Evolutionary conservation across 2,797 vertebrate genomes (phyloP).

Genomic region (Phoxinus dragarum): DNA sequence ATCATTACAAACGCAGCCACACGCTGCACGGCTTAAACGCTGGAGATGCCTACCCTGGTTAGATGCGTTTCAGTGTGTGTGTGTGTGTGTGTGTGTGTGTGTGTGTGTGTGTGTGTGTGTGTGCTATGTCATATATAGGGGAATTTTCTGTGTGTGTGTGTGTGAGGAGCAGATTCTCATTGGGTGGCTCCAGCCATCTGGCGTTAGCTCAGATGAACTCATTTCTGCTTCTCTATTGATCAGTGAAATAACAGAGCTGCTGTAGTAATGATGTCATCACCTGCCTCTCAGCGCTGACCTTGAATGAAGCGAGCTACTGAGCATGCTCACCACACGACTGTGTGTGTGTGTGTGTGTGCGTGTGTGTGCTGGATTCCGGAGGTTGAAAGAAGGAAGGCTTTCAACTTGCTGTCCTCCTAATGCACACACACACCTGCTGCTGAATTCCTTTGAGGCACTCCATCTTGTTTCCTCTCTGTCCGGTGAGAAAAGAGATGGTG

Average conservation of each 20-base stretch:
- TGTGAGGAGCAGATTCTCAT: conserved; percentile 31
- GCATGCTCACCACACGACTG: conserved; percentile 20
- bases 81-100: conserved; percentile 12
- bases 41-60: not conserved
- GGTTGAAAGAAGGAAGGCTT: conserved; percentile 29
- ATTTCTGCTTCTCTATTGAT: conserved; percentile 80
- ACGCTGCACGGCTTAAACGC: conserved; percentile 10
- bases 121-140: conserved; percentile 26
- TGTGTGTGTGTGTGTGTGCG: not conserved
- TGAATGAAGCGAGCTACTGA: conserved; percentile 45
- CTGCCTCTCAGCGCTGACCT: conserved; percentile 61
- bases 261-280: conserved; percentile 87
- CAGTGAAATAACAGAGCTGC: conserved; percentile 78
- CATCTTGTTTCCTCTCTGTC: conserved; percentile 47
- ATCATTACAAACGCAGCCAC: conserved; percentile 35
- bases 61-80: conserved; percentile 16
- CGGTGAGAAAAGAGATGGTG: conserved; percentile 21
- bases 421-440: conserved; percentile 38
- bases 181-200: conserved; percentile 67
- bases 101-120: conserved; percentile 25
- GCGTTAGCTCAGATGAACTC: conserved; percentile 74
- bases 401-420: conserved; percentile 24
- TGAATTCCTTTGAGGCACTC: conserved; percentile 35
- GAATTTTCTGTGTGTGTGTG: conserved; percentile 45
- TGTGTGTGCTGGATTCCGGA: not conserved